Evolutionary conservation across 2,888 invertebrate species (phyloP), one percentile per base, ranked within the genome.

Genomic region (Rhingia rostrata): DNA sequence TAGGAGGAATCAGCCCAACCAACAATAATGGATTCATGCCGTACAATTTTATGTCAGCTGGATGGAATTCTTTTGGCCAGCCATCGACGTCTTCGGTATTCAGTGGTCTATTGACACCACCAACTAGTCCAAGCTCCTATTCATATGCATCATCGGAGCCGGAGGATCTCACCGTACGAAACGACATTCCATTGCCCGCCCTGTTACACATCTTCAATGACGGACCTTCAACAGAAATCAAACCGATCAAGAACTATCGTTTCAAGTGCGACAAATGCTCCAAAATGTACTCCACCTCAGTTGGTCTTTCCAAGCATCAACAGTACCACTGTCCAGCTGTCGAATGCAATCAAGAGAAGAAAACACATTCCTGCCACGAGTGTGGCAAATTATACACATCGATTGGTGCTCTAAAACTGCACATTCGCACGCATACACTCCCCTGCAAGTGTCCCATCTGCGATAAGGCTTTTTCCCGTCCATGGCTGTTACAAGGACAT

Each of bases 211-310:
- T 88, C 45, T 89, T 89, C 84, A 88, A 89, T 6, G 88, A 90
- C 81, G 87, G 88, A 2, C 87, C 89, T 32, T 64, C 70, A 2
- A 49, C 47, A 7, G 58, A 49, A 22, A 49, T 22, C 30, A 10
- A 86, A 0, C 10, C 69, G 10, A 67, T 77, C 49, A 90, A 90
- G 67, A 89, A 86, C 69, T 90, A 88, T 64, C 94, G 97, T 61
- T 97, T 97, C 91, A 96, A 97, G 90, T 99, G 98, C 90, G 95
- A 96, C 0, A 96, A 97, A 89, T 99, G 98, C 91, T 95, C 96
- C 61, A 98, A 98, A 91, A 97, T 97, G 86, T 99, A 99, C 92
- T 97, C 98, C 0, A 99, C 99, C 0, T 97, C 96, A 89, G 97
- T 98, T 60, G 99, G 98, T 0, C 93, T 99, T 12, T 96, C 97